phyloP scores from a whole-genome alignment of 2,797 vertebrate species.

The Steatocranus sp. region DNA sequence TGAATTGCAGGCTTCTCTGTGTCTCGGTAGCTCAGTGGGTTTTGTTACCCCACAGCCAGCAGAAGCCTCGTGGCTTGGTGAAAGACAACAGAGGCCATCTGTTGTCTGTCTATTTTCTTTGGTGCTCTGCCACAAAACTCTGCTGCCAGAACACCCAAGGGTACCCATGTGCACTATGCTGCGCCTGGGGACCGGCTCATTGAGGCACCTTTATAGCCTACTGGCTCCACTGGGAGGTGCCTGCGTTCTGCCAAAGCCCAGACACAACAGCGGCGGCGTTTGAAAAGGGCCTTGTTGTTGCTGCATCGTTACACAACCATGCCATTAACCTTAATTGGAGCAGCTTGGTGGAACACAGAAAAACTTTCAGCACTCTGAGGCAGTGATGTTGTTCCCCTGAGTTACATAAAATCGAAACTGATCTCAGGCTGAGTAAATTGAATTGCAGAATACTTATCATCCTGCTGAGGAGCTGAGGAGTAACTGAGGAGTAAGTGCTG shows the following conservation, averaged over 20 bases:
- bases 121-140: constrained; percentile 57
- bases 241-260: constrained; percentile 24
- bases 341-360: constrained; percentile 46
- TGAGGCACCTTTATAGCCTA: constrained; percentile 47
- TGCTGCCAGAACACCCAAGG: constrained; percentile 56
- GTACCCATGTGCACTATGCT: constrained; percentile 32
- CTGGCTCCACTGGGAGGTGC: constrained; percentile 21
- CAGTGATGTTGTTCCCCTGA: constrained; percentile 41
- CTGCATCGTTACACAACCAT: constrained; percentile 40
- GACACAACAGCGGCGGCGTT: constrained; percentile 30
- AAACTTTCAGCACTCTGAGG: constrained; percentile 45
- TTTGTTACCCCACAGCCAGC: constrained; percentile 33
- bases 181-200: constrained; percentile 36
- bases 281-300: constrained; percentile 30
- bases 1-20: neutral
- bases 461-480: constrained; percentile 32
- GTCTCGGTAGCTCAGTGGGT: constrained; percentile 20
- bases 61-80: constrained; percentile 43
- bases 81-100: constrained; percentile 60
- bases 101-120: constrained; percentile 66
- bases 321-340: constrained; percentile 67
- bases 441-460: constrained; percentile 47
- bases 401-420: constrained; percentile 51
- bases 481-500: constrained; percentile 22
- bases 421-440: constrained; percentile 48